A percentile compares a stretch with the other conserved stretches of the same genome.
Evolutionary conservation across 64 coral and sea anemone genomes (phyloP).

Genomic region (Dendronephthya gigantea): DNA sequence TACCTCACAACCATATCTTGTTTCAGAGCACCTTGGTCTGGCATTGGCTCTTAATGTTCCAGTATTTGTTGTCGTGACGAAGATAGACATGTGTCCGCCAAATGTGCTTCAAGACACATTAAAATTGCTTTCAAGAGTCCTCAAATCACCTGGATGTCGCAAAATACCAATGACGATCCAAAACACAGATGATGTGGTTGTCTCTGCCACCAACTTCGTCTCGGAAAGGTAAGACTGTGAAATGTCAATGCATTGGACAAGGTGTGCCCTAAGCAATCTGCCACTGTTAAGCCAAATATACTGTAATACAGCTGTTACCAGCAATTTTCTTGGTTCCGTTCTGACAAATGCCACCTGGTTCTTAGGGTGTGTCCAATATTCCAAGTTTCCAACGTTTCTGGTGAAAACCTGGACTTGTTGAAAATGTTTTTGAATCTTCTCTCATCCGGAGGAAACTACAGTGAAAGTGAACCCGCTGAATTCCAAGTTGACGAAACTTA

Average conservation of each 20-base stretch:
- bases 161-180: constrained; percentile 95
- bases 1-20: neutral
- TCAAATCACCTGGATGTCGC: constrained; percentile 93
- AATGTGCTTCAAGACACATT: constrained; percentile 98
- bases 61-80: constrained; percentile 96
- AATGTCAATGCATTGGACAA: no score
- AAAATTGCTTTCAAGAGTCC: constrained; percentile 76
- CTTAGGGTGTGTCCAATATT: constrained; percentile 95
- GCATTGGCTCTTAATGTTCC: constrained; percentile 88
- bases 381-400: constrained; percentile 94
- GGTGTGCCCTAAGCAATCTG: no score
- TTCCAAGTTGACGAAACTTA: constrained; percentile 97
- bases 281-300: no score
- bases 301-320: no score
- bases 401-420: constrained; percentile 79
- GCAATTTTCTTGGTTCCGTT: no score
- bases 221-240: constrained; percentile 61
- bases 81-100: constrained; percentile 97
- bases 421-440: constrained; percentile 95
- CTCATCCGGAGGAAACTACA: constrained; percentile 55
- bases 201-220: constrained; percentile 92
- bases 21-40: constrained; percentile 83
- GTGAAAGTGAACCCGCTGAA: constrained; percentile 66
- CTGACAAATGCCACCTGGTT: neutral
- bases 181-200: constrained; percentile 87